These are phyloP conservation scores for Ceratina japonica DNA, from an alignment of 1,140 invertebrate genomes.

Conservation along the genomic window DNA sequence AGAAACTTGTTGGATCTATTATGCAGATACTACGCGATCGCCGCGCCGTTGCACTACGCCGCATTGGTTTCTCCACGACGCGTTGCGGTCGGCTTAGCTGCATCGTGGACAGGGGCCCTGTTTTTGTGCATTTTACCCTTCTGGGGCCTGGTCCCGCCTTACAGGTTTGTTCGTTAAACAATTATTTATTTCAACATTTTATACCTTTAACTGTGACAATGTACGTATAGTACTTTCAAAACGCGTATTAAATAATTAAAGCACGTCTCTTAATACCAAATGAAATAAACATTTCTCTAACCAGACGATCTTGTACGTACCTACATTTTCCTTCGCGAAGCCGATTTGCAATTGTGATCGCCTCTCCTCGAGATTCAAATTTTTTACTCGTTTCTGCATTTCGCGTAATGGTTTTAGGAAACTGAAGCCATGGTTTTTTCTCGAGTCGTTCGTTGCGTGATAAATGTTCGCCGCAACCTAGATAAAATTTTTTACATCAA, in stretches of 20 bases:
- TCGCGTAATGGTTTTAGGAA: no score
- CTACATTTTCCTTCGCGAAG: no score
- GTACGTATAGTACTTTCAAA: background rate
- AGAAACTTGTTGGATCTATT: conserved; percentile 28
- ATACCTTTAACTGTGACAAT: no score
- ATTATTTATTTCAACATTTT: no score
- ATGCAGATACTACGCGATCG: conserved; percentile 85
- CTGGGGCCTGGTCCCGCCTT: conserved; percentile 75
- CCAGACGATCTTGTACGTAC: no score
- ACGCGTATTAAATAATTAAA: no score
- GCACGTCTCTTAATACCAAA: no score
- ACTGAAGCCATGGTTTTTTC: background rate
- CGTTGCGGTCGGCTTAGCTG: conserved; percentile 76
- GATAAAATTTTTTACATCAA: background rate
- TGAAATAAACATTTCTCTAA: no score
- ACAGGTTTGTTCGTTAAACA: conserved; percentile 59
- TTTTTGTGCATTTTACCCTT: conserved; percentile 76
- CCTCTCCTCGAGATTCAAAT: no score
- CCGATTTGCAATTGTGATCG: no score
- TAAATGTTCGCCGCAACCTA: background rate
- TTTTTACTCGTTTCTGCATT: no score
- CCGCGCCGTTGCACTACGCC: conserved; percentile 87
- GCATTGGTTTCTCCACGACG: conserved; percentile 84
- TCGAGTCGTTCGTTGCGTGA: background rate
- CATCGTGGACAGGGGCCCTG: conserved; percentile 78